Conservation (phyloP, 2,797 vertebrate genomes). For the Ispidina lecontei region DNA sequence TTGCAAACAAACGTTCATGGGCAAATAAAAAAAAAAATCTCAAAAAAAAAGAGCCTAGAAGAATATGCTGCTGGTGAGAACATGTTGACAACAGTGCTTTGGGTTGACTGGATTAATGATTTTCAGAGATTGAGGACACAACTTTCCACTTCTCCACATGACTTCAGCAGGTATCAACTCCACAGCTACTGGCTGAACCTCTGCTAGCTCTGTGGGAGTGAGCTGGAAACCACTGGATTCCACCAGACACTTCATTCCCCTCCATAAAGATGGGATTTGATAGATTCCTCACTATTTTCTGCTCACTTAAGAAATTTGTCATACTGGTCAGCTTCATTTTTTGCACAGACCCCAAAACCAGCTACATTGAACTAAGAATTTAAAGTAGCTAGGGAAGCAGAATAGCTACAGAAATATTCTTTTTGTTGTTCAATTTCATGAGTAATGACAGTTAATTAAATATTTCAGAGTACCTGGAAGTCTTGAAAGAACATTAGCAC, state of each 20-base stretch:
- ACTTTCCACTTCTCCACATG: neutral
- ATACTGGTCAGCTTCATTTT: neutral
- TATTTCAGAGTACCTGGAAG: neutral
- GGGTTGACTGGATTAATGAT: neutral
- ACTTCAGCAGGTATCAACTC: neutral
- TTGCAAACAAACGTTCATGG: neutral
- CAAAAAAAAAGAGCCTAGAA: neutral
- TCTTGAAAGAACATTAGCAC: neutral
- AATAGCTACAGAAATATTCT: neutral
- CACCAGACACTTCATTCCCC: neutral
- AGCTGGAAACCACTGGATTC: neutral
- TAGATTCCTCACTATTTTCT: neutral
- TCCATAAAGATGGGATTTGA: neutral
- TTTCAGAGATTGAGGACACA: neutral
- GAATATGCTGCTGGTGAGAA: neutral
- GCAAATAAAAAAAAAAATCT: neutral
- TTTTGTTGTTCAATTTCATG: neutral
- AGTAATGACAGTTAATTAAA: neutral
- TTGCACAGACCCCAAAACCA: neutral
- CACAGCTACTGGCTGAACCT: neutral
- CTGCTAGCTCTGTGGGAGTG: neutral
- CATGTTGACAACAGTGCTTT: neutral
- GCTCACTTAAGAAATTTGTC: neutral
- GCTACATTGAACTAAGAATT: neutral
- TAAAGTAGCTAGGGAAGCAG: neutral